Base-by-base conservation (phyloP, 2,888 invertebrate genomes). In the Oxyteleia sp. region DNA sequence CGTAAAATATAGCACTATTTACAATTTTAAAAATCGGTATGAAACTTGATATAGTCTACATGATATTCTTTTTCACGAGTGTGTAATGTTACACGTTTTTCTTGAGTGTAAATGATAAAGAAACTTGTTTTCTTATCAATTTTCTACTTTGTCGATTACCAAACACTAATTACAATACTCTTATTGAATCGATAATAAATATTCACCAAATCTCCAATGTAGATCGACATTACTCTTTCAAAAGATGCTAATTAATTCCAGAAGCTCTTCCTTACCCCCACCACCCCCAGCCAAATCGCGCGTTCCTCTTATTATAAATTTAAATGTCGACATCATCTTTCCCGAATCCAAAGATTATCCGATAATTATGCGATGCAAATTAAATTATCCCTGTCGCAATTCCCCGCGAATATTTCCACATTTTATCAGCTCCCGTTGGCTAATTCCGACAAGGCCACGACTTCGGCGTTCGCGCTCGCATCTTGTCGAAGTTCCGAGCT, bases 401-500 rank as follows among this genome's bases (percentile, higher is more conserved):
- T 32, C 32, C 15, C 29, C 10, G 26, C 61, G 38, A 26, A 47
- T 64, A 64, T 38, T 64, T 49, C 7, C 29, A 49, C 23, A 13
- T 49, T 49, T 64, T 47, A 49, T 49, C 49, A 13, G 35, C 23
- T 23, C 23, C 23, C 23, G 23, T 23, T 23, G 5, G 26, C 26
- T 66, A 51, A 66, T 66, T 51, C 38, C 23, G 15, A 8, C 16
- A 45, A 1, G 10, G 43, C 15, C 43, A 1, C n/a, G 43, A n/a
- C 13, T 45, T 45, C 43, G 7, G 10, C 45, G 20, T 11, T 61
- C 55, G 23, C 35, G 15, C 4, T 32, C 61, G 45, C 49, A 11
- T 23, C 43, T 53, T 68, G 69, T 69, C 68, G 64, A 81, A 81
- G 61, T 75, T 78, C n/a, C 15, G 11, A 59, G 41, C 72, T 13